Conservation (phyloP, 2,888 invertebrate genomes). For the Metellina segmentata region DNA sequence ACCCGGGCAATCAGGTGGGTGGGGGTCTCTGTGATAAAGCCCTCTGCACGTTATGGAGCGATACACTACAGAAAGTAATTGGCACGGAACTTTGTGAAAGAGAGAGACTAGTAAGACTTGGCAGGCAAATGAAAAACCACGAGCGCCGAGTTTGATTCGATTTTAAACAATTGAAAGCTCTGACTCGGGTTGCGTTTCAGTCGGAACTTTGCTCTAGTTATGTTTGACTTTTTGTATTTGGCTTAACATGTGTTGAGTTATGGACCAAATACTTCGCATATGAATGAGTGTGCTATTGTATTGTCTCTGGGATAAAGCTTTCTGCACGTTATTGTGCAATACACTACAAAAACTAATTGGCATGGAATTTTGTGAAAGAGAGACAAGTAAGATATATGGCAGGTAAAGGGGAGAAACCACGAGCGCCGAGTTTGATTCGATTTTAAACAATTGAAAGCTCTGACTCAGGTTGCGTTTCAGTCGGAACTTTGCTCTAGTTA, state of each 20-base stretch:
- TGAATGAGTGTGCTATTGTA: too few species aligned
- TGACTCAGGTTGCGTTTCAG: not conserved
- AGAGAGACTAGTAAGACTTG: not conserved
- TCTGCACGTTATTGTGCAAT: constrained; percentile 13
- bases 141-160: not conserved
- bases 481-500: too few species aligned
- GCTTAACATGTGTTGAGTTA: too few species aligned
- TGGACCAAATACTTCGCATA: too few species aligned
- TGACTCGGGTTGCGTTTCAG: not conserved
- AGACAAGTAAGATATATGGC: not conserved
- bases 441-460: not conserved
- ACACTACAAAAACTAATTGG: constrained; percentile 50
- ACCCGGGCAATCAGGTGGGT: constrained; percentile 48
- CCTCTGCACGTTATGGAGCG: constrained; percentile 6
- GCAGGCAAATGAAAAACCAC: constrained; percentile 45
- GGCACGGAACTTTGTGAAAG: constrained; percentile 26
- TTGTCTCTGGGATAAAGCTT: constrained; percentile 47
- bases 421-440: not conserved
- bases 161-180: not conserved
- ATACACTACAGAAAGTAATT: constrained; percentile 48
- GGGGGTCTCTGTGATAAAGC: constrained; percentile 43
- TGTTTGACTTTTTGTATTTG: too few species aligned
- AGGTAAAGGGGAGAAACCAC: constrained; percentile 44
- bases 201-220: too few species aligned
- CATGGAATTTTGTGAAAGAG: constrained; percentile 3